These are phyloP conservation scores for Odontocerum albicorne DNA, from an alignment of 2,888 invertebrate genomes.

Conservation along the genomic window DNA sequence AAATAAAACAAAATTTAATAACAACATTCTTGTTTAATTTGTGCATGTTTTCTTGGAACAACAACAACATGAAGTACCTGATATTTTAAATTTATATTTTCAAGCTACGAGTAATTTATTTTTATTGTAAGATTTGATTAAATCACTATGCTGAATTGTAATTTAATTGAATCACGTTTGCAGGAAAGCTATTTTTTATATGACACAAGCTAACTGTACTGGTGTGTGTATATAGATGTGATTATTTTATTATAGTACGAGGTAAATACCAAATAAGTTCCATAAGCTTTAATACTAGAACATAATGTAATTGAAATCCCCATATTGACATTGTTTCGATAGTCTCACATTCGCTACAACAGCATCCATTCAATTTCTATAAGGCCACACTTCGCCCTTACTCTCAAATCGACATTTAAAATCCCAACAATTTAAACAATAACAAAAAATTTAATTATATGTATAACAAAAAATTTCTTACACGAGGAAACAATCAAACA, in stretches of 20 bases:
- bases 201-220: not conserved
- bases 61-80: constrained; percentile 32
- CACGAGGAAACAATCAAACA: too few species aligned
- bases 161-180: too few species aligned
- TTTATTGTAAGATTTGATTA: not conserved
- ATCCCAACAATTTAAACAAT: too few species aligned
- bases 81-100: constrained; percentile 20
- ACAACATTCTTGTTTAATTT: constrained; percentile 34
- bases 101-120: constrained; percentile 6
- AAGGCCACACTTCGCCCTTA: not conserved
- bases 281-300: not conserved
- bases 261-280: too few species aligned
- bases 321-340: not conserved
- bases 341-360: not conserved
- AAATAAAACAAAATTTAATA: constrained; percentile 26
- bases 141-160: too few species aligned
- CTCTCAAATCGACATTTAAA: too few species aligned
- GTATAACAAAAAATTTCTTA: too few species aligned
- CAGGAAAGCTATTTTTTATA: not conserved
- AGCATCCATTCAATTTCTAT: not conserved
- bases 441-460: too few species aligned
- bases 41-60: constrained; percentile 34
- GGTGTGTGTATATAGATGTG: not conserved
- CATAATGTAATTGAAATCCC: not conserved
- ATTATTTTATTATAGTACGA: not conserved